Base-by-base conservation (phyloP, 92 coral and sea anemone genomes). In the Epizoanthus fatuus region DNA sequence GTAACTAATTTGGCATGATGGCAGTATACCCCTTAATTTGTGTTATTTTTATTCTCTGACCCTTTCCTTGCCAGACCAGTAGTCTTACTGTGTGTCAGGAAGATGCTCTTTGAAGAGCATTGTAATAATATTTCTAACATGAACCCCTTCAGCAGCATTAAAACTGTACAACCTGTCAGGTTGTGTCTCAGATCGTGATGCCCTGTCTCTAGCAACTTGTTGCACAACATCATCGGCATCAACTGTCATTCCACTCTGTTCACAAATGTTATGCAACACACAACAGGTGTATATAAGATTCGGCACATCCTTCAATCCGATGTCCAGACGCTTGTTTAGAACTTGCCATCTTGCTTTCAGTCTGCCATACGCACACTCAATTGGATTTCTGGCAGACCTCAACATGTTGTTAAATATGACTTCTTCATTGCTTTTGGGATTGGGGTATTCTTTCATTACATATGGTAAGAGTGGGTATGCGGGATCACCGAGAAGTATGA, bases 341-440 rank as follows among this genome's bases (percentile, higher is more conserved):
- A 29, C 35, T 29, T 29, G 35, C 35, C 35, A 29, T 29, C 35
- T 29, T 29, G 35, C 35, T 29, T 29, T 29, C 2, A 29, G 35
- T 56, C 80, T 74, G 16, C 80, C 80, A 74, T 74, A 74, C 16
- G 80, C 80, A 4, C 80, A 29, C 80, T 87, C 90, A 25, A 79
- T 70, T 25, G 86, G 42, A 79, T 87, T 87, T 56, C 86, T 37
- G 22, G 81, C 90, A 80, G 40, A 47, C 5, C 86, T 59, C 17
- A 87, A 81, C 90, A 87, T 87, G 8, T 87, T 44, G 25, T 87
- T 87, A 69, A 87, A 87, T 35, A 87, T 79, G 22, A 87, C 90
- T 70, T 87, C 80, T 52, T 32, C 86, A 70, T 80, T 69, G 54
- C 64, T 66, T 54, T 51, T 53, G 57, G 65, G 64, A 45, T 68